A percentile compares a stretch with the other conserved stretches of the same genome.
Conservation (phyloP, 2,888 invertebrate species). For the Deilephila elpenor region DNA sequence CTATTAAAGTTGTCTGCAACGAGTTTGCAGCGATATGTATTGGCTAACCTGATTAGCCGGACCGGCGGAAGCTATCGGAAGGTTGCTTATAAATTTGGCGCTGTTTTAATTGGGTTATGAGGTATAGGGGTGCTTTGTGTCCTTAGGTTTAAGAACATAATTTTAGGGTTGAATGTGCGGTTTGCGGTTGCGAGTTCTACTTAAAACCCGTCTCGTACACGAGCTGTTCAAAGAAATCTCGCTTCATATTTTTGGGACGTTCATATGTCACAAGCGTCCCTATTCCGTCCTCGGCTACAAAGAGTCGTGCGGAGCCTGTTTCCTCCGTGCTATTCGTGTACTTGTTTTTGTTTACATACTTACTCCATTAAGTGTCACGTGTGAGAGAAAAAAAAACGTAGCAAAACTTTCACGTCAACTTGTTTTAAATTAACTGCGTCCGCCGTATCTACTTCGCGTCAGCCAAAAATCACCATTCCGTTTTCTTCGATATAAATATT, state of each 20-base stretch:
- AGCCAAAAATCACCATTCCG: constrained; percentile 1
- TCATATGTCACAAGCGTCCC: constrained; percentile 12
- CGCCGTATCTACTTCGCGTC: neutral
- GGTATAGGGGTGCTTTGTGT: neutral
- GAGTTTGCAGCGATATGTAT: constrained; percentile 24
- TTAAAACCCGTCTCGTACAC: neutral
- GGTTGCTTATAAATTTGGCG: constrained; percentile 16
- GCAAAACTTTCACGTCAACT: constrained; percentile 12
- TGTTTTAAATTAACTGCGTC: constrained; percentile 5
- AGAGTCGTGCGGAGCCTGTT: neutral
- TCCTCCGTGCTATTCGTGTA: neutral
- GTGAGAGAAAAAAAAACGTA: neutral
- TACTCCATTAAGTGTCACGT: constrained; percentile 15
- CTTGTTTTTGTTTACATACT: constrained; percentile 3
- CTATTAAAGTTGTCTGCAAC: constrained; percentile 20
- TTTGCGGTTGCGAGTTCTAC: neutral
- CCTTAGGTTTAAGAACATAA: neutral
- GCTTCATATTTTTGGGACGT: constrained; percentile 11
- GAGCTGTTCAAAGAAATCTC: constrained; percentile 10
- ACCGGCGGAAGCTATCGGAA: constrained; percentile 18
- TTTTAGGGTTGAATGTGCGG: neutral
- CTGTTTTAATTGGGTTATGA: constrained; percentile 8
- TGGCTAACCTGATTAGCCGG: constrained; percentile 12
- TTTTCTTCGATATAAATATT: neutral
- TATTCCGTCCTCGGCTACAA: constrained; percentile 15